These are phyloP conservation scores for Tubulanus polymorphus DNA, from an alignment of 2,888 invertebrate genomes.

Conservation along the genomic window DNA sequence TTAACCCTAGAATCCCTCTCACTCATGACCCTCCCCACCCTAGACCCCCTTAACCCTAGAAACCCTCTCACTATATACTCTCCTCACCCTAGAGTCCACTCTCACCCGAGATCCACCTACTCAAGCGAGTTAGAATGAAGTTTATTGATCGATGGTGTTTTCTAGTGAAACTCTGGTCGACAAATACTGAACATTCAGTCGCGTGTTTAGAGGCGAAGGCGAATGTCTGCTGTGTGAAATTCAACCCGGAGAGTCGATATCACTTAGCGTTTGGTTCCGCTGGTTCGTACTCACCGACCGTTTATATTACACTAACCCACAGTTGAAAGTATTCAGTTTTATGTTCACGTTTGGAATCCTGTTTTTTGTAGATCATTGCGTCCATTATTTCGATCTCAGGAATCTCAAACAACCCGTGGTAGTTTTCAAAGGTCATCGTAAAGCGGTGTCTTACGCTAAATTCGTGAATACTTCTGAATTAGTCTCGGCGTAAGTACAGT, in stretches of 20 bases:
- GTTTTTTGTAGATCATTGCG: constrained; percentile 74
- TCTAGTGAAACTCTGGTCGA: constrained; percentile 82
- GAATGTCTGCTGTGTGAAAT: constrained; percentile 93
- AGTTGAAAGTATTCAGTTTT: neutral
- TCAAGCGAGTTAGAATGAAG: too few relatives aligned
- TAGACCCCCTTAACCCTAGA: too few relatives aligned
- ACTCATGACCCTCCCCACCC: too few relatives aligned
- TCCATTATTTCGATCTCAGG: constrained; percentile 90
- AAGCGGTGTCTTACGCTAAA: constrained; percentile 91
- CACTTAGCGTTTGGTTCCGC: constrained; percentile 94
- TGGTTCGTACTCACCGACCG: constrained; percentile 49
- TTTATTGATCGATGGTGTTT: too few relatives aligned
- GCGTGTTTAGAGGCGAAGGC: constrained; percentile 87
- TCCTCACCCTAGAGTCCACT: too few relatives aligned
- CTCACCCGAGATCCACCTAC: too few relatives aligned
- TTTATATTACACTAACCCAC: neutral
- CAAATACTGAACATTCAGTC: constrained; percentile 80
- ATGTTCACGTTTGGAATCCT: too few relatives aligned
- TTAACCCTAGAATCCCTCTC: too few relatives aligned
- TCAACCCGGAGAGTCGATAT: constrained; percentile 77
- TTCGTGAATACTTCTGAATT: constrained; percentile 80
- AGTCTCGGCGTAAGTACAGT: constrained; percentile 73
- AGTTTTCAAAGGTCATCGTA: constrained; percentile 83
- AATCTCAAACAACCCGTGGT: constrained; percentile 76
- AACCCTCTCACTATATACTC: too few relatives aligned